phyloP scores from a whole-genome alignment of 2,888 invertebrate genomes.

The Drosophila mimetica region DNA sequence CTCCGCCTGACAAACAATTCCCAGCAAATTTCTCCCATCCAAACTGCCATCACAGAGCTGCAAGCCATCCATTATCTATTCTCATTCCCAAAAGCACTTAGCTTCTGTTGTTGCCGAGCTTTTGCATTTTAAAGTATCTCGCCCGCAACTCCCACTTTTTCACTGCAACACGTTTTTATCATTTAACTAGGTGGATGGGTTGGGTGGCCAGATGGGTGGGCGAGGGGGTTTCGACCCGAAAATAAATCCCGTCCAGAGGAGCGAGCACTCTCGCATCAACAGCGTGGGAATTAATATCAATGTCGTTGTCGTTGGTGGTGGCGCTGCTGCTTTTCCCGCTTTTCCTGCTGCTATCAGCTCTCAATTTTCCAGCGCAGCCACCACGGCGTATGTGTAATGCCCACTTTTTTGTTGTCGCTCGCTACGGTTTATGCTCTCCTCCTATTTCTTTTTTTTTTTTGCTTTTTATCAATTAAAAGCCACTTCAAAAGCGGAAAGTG shows the following conservation, averaged over 20 bases:
- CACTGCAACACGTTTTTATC: slow-evolving; percentile 69
- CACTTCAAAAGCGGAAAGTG: slow-evolving; percentile 81
- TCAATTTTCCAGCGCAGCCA: slow-evolving; percentile 64
- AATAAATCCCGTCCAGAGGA: slow-evolving; percentile 38
- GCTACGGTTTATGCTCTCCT: slow-evolving; percentile 47
- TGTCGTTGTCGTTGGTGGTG: slow-evolving; percentile 54
- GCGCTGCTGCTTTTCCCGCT: slow-evolving; percentile 20
- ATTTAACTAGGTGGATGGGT: slow-evolving; percentile 54
- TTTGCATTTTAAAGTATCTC: slow-evolving; percentile 59
- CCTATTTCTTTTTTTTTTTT: slow-evolving; percentile 12
- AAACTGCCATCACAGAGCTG: slow-evolving; percentile 1
- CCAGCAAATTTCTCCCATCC: neutral
- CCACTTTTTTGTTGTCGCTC: slow-evolving; percentile 40
- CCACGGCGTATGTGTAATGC: slow-evolving; percentile 72
- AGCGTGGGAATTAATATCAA: slow-evolving; percentile 77
- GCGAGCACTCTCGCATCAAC: slow-evolving; percentile 50
- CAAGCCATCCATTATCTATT: slow-evolving; percentile 53
- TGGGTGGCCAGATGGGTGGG: neutral
- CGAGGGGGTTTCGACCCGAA: slow-evolving; percentile 8
- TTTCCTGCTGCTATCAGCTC: slow-evolving; percentile 62
- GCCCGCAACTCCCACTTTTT: slow-evolving; percentile 9
- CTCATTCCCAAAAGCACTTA: slow-evolving; percentile 62
- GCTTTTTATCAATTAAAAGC: slow-evolving; percentile 81
- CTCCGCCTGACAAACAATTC: slow-evolving; percentile 2
- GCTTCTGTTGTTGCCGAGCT: slow-evolving; percentile 50